Conservation (phyloP, 2,797 vertebrate species). For the Coilia nasus region DNA sequence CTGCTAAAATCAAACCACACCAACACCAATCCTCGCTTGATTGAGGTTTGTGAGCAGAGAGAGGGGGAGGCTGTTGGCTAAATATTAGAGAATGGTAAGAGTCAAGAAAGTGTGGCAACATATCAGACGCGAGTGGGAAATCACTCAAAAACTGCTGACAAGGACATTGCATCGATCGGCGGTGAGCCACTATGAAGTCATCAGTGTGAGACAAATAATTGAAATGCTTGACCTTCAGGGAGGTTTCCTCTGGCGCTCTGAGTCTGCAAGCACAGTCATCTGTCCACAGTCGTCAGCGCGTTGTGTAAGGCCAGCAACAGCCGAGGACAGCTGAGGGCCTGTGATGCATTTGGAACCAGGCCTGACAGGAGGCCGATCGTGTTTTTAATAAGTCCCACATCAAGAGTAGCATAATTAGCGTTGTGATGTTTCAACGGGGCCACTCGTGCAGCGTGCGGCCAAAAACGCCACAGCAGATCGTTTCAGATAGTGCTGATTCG, state of each 20-base stretch:
- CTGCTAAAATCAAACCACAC: slow-evolving; percentile 33
- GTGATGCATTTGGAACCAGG: neutral
- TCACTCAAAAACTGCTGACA: neutral
- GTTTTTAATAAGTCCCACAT: slow-evolving; percentile 13
- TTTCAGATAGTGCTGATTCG: neutral
- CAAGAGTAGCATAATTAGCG: neutral
- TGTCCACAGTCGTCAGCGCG: neutral
- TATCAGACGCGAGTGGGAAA: neutral
- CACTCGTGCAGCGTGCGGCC: neutral
- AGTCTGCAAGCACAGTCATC: neutral
- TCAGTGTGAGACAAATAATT: neutral
- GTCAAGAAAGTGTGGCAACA: neutral
- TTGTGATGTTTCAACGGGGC: slow-evolving; percentile 2
- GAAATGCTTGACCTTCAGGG: slow-evolving; percentile 16
- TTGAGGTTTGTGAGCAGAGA: neutral
- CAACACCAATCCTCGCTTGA: neutral
- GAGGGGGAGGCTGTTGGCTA: neutral
- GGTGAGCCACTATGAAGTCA: slow-evolving; percentile 22
- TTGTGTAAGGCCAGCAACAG: neutral
- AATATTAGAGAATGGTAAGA: neutral
- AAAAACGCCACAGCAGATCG: neutral
- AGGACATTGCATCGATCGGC: neutral
- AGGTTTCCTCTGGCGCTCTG: neutral
- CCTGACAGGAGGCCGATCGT: neutral
- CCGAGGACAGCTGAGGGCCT: neutral